A percentile compares a stretch with the other conserved stretches of the same genome.
These are phyloP conservation scores for Philereme transversata DNA, from an alignment of 2,888 invertebrate species.

Conservation along the genomic window DNA sequence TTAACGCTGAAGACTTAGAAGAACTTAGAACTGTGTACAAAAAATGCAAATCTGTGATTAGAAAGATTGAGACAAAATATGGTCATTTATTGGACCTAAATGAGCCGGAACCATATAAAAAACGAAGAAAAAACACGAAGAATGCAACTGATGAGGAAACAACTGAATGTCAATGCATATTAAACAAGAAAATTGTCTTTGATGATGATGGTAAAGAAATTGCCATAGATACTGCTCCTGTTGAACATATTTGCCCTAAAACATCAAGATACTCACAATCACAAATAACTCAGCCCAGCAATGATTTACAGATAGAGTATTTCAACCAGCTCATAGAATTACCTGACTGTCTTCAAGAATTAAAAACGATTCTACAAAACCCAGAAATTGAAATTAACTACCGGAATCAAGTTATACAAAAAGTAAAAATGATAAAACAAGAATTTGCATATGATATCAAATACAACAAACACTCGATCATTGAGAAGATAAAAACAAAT, in stretches of 20 bases:
- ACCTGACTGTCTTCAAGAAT: constrained; percentile 55
- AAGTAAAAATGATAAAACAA: constrained; percentile 55
- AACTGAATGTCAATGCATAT: constrained; percentile 55
- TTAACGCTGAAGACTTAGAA: constrained; percentile 58
- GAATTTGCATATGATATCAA: constrained; percentile 58
- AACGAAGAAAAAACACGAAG: constrained; percentile 29
- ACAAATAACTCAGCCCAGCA: constrained; percentile 21
- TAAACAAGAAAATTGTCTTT: constrained; percentile 68
- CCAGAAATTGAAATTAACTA: constrained; percentile 46
- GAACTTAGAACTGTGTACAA: constrained; percentile 63
- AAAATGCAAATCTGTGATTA: constrained; percentile 65
- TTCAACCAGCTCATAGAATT: constrained; percentile 47
- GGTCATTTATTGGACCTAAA: constrained; percentile 64
- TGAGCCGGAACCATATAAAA: constrained; percentile 27
- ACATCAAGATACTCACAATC: constrained; percentile 38
- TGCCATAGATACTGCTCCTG: constrained; percentile 39
- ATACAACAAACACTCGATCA: constrained; percentile 56
- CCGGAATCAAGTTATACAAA: constrained; percentile 61
- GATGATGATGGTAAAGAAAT: constrained; percentile 67
- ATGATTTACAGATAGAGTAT: constrained; percentile 56
- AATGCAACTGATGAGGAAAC: constrained; percentile 32
- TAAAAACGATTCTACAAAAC: constrained; percentile 55
- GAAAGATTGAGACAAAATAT: constrained; percentile 69
- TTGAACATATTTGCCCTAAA: constrained; percentile 62
- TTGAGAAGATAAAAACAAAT: constrained; percentile 60